phyloP scores from a whole-genome alignment of 2,113 vertebrate species.

The Melospiza melodia region DNA sequence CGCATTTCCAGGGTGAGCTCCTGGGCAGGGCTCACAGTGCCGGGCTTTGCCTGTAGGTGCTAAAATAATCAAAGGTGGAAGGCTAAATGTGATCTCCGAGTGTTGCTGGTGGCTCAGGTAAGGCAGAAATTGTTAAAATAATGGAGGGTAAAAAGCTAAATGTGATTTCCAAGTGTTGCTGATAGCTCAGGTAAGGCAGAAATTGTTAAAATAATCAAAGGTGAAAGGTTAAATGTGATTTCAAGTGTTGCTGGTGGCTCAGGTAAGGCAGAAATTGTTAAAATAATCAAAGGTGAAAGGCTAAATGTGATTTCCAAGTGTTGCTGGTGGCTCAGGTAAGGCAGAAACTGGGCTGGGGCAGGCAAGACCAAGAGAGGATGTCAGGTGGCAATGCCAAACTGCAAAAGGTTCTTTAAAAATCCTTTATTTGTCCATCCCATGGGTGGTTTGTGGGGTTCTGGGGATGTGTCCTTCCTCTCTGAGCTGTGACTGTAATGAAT shows the following conservation, averaged over 20 bases:
- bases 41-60: too few relatives aligned
- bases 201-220: background rate
- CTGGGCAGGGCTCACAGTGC: too few relatives aligned
- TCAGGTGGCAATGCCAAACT: too few relatives aligned
- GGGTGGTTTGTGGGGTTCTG: too few relatives aligned
- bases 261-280: background rate
- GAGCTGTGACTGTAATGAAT: too few relatives aligned
- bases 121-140: background rate
- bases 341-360: background rate
- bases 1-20: background rate
- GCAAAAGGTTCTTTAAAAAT: too few relatives aligned
- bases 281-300: background rate
- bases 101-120: background rate
- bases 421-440: too few relatives aligned
- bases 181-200: background rate
- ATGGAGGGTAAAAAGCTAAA: background rate
- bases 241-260: background rate
- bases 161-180: background rate
- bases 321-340: background rate
- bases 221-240: background rate
- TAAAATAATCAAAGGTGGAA: background rate
- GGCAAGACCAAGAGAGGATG: too few relatives aligned
- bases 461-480: too few relatives aligned
- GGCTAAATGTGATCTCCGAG: background rate
- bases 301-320: background rate